phyloP scores from a whole-genome alignment of 2,888 invertebrate species.

The Keiferia lycopersicella region DNA sequence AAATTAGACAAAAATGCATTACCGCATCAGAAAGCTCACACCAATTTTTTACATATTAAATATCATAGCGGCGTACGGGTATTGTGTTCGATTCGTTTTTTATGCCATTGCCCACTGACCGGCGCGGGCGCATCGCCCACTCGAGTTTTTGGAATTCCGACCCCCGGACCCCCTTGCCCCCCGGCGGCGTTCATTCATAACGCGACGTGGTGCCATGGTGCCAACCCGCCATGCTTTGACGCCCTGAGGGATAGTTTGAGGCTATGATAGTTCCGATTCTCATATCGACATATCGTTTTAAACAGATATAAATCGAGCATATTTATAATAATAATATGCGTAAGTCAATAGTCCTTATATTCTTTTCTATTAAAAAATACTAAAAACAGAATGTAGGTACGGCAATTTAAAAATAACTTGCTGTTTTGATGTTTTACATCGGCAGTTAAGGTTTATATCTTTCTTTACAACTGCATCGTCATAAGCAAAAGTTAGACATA shows the following conservation, averaged over 20 bases:
- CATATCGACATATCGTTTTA: not conserved
- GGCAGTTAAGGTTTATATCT: not conserved
- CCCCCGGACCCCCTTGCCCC: constrained; percentile 36
- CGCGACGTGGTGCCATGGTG: constrained; percentile 58
- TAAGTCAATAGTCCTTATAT: not conserved
- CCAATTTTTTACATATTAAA: constrained; percentile 20
- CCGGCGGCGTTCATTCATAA: constrained; percentile 75
- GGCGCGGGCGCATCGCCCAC: constrained; percentile 63
- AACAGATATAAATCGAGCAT: not conserved
- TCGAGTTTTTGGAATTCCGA: constrained; percentile 77
- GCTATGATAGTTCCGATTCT: constrained; percentile 15
- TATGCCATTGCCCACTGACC: constrained; percentile 36
- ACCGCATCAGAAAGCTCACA: constrained; percentile 7
- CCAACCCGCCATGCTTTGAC: constrained; percentile 24
- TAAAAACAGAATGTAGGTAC: not conserved
- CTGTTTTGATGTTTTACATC: not conserved
- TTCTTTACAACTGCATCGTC: not conserved
- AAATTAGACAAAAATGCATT: not conserved
- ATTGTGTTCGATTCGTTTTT: constrained; percentile 67
- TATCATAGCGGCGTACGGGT: constrained; percentile 36
- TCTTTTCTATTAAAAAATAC: not conserved
- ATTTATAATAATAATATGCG: not conserved
- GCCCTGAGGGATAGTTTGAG: constrained; percentile 11
- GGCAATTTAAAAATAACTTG: not conserved
- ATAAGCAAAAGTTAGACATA: not conserved